Conservation (phyloP, 2,888 invertebrate genomes). For the Diploptera punctata region DNA sequence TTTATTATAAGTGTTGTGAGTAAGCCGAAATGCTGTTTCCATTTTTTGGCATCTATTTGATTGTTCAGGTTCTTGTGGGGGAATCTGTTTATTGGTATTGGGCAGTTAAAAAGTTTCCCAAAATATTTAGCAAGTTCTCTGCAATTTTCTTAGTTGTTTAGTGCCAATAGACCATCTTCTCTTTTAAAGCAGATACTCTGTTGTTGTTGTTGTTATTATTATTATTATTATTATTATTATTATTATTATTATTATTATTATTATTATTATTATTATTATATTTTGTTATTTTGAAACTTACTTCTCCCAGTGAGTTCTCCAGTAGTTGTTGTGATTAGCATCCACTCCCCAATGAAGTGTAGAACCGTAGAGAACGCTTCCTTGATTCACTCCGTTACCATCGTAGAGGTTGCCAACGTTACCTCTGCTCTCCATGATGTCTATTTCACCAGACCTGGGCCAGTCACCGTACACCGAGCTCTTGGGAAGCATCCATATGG, state of each 20-base stretch:
- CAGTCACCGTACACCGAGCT: slow-evolving; percentile 68
- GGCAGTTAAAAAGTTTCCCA: too few relatives aligned
- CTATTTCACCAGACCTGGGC: slow-evolving; percentile 77
- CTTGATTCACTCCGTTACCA: slow-evolving; percentile 48
- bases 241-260: neutral
- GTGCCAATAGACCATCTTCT: too few relatives aligned
- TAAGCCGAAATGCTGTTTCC: too few relatives aligned
- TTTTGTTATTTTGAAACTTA: slow-evolving; percentile 28
- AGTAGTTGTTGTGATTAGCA: slow-evolving; percentile 45
- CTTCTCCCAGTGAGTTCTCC: slow-evolving; percentile 46
- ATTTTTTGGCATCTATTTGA: too few relatives aligned
- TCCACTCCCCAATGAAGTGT: slow-evolving; percentile 55
- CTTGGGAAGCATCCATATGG: slow-evolving; percentile 74
- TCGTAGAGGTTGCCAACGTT: slow-evolving; percentile 57
- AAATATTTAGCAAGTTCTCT: too few relatives aligned
- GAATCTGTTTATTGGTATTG: too few relatives aligned
- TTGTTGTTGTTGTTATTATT: neutral
- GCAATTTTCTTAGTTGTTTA: too few relatives aligned
- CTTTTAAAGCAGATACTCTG: too few relatives aligned
- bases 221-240: neutral
- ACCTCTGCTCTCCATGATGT: slow-evolving; percentile 71
- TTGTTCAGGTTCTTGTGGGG: too few relatives aligned
- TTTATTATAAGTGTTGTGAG: too few relatives aligned
- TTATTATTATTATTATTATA: neutral
- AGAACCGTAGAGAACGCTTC: slow-evolving; percentile 46